Evolutionary conservation across 1,140 invertebrate genomes (phyloP), one percentile per base, ranked within the genome.

Genomic region (Zelostemma sp.): DNA sequence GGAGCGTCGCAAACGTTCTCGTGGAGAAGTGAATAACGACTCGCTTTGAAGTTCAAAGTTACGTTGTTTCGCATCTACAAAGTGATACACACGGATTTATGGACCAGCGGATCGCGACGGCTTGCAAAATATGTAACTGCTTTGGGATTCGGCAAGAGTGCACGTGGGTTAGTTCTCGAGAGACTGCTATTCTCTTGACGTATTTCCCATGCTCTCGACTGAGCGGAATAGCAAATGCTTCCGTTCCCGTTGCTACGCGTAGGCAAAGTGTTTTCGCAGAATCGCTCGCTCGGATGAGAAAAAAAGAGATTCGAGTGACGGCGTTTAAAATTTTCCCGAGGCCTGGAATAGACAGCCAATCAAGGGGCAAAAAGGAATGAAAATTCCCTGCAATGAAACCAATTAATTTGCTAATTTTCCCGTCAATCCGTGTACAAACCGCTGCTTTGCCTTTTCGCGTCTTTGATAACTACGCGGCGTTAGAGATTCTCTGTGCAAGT

Each of bases 181-280:
- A 51, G 48, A 18, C 48, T 38, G 31, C 19, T 35, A 56, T 56
- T 56, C 43, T 56, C 41, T 46, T 46, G 54, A 56, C 31, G 31
- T 56, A 56, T 56, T 56, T 56, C 45, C 11, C 41, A 56, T 31
- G 45, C 16, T 14, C 45, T 56, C 45, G 54, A 51, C 48, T 51
- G 48, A 51, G 31, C 48, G 31, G 28, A 47, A 56, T 46, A 40
- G 53, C 28, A 56, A 56, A 56, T 56, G 28, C 53, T 46, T 56
- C 53, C 35, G 35, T 43, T 54, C 9, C 14, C n/a, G 9, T 46
- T 21, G 25, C 28, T 46, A 17, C 41, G 17, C 43, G 43, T 17
- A 31, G 18, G 28, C 25, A 19, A 57, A 57, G 45, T 46, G 54
- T 48, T 57, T 57, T 46, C 54, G 15, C 28, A 12, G 43, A 33